These are phyloP conservation scores for Eira barbara DNA, from an alignment of 2,113 vertebrate species.

Conservation along the genomic window DNA sequence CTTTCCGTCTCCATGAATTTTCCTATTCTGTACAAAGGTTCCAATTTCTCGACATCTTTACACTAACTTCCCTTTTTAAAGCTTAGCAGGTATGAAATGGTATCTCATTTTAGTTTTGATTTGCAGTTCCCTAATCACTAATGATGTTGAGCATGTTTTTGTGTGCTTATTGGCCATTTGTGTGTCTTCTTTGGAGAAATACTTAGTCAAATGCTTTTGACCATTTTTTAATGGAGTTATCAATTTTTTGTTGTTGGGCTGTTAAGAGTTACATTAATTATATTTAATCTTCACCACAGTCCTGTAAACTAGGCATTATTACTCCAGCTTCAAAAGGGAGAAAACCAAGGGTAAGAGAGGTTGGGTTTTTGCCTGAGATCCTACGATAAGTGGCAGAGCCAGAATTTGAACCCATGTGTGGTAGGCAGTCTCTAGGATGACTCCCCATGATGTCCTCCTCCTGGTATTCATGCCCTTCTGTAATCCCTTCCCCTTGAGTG, in stretches of 20 bases:
- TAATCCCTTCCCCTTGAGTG: neutral
- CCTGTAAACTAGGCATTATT: neutral
- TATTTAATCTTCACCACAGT: neutral
- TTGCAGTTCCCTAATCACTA: neutral
- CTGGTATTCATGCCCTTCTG: neutral
- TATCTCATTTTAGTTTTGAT: conserved; percentile 11
- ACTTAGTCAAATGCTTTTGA: neutral
- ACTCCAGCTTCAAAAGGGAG: neutral
- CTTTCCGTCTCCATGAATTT: neutral
- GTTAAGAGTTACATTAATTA: neutral
- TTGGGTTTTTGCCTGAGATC: neutral
- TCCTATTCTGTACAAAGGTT: neutral
- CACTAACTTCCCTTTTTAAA: neutral
- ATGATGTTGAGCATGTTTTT: neutral
- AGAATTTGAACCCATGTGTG: neutral
- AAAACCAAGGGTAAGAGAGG: neutral
- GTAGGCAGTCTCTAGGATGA: neutral
- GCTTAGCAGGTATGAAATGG: neutral
- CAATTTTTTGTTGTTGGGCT: neutral
- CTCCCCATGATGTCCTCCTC: neutral
- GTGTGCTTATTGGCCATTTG: neutral
- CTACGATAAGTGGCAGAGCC: neutral
- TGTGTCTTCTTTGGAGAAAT: neutral
- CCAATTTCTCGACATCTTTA: neutral
- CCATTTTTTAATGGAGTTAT: neutral